Conservation (phyloP, 2,113 vertebrate species). For the Oxyura jamaicensis region DNA sequence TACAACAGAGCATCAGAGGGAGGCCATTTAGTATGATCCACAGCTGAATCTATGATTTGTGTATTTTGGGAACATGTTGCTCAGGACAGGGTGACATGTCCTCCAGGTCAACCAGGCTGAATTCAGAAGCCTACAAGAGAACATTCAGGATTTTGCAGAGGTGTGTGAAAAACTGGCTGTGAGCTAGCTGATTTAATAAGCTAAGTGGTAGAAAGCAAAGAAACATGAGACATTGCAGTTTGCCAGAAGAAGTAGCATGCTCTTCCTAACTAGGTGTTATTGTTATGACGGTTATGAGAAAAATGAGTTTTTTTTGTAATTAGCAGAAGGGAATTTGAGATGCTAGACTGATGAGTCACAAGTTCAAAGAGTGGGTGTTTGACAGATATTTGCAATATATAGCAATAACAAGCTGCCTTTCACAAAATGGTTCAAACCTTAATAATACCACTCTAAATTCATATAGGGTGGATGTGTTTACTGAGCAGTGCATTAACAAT, state of each 20-base stretch:
- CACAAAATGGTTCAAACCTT: not conserved
- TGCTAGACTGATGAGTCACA: constrained; percentile 17
- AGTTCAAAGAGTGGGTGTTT: constrained; percentile 16
- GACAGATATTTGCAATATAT: not conserved
- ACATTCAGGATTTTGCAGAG: not conserved
- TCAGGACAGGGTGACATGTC: not conserved
- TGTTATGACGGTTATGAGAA: not conserved
- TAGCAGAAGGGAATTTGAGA: constrained; percentile 25
- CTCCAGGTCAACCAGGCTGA: not conserved
- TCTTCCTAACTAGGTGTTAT: not conserved
- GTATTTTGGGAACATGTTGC: not conserved
- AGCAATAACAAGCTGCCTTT: constrained; percentile 20
- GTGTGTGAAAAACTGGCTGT: not conserved
- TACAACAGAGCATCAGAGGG: not conserved
- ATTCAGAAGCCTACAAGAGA: not conserved
- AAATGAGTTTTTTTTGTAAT: constrained; percentile 4
- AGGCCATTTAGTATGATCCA: not conserved
- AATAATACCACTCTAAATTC: not conserved
- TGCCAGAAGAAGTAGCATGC: not conserved
- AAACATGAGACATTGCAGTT: not conserved
- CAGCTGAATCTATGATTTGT: not conserved
- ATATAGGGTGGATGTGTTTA: not conserved
- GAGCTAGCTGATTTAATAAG: not conserved
- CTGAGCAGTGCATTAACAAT: not conserved
- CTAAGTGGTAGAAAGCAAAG: not conserved